Percentiles rank a stretch among this genome's conserved stretches.
phyloP scores from a whole-genome alignment of 2,113 vertebrate species.

The Oncorhynchus masou region DNA sequence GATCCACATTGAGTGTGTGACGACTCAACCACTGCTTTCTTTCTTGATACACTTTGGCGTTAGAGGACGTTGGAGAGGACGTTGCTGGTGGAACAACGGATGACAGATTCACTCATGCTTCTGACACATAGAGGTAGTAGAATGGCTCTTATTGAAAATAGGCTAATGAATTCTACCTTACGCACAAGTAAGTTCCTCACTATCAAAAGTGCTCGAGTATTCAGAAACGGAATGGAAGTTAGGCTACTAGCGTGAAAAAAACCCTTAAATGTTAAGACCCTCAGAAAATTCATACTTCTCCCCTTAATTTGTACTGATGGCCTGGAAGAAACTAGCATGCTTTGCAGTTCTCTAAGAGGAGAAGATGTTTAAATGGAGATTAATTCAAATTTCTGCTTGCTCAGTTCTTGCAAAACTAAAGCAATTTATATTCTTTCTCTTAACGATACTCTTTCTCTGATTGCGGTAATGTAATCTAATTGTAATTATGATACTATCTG shows the following conservation, averaged over 20 bases:
- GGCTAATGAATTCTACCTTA: slow-evolving; percentile 13
- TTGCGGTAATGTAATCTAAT: slow-evolving; percentile 99
- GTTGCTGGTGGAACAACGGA: neutral
- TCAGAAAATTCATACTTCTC: slow-evolving; percentile 77
- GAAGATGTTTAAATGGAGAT: slow-evolving; percentile 99
- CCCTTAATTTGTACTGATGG: slow-evolving; percentile 98
- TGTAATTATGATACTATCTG: slow-evolving; percentile 99
- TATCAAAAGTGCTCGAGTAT: slow-evolving; percentile 10
- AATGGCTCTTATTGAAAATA: neutral
- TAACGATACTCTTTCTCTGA: slow-evolving; percentile 99
- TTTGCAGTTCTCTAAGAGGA: slow-evolving; percentile 93
- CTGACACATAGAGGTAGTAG: neutral
- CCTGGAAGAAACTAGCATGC: slow-evolving; percentile 91
- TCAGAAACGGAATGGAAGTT: slow-evolving; percentile 22
- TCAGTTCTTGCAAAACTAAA: slow-evolving; percentile 99
- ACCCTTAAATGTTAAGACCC: slow-evolving; percentile 66
- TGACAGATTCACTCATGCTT: slow-evolving; percentile 4
- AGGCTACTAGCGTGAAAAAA: slow-evolving; percentile 6
- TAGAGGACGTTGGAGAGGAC: slow-evolving; percentile 59
- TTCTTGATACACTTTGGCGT: neutral
- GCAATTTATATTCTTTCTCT: slow-evolving; percentile 99
- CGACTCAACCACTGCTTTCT: slow-evolving; percentile 37
- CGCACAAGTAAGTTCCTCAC: slow-evolving; percentile 18
- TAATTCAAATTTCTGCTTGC: slow-evolving; percentile 99
- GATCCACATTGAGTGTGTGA: slow-evolving; percentile 68